Evolutionary conservation across 2,113 vertebrate genomes (phyloP).

Genomic region (Pomatorhinus ruficollis): DNA sequence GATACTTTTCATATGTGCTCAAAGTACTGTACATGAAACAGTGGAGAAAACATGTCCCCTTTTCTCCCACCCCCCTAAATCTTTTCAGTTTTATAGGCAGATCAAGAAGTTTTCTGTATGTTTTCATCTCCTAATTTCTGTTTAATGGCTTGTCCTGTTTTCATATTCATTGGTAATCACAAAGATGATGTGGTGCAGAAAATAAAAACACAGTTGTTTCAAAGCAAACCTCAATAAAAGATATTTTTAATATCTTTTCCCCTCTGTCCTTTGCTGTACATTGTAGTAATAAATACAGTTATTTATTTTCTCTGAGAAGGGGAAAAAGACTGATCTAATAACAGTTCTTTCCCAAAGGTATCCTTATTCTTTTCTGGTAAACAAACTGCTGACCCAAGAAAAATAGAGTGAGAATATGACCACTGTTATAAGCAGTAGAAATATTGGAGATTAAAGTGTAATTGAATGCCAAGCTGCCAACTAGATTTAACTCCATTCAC

Average conservation of each 20-base stretch:
- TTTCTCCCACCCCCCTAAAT: accelerated
- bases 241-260: not conserved
- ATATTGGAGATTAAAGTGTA: not conserved
- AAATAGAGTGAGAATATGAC: not conserved
- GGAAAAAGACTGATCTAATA: not conserved
- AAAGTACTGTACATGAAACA: not conserved
- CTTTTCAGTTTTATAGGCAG: not conserved
- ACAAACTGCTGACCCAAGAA: not conserved
- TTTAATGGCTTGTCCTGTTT: not conserved
- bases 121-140: not conserved
- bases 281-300: not conserved
- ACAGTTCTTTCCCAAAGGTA: not conserved
- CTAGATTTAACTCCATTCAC: not conserved
- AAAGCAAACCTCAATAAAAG: not conserved
- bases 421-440: not conserved
- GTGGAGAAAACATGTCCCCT: not conserved
- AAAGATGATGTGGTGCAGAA: not conserved
- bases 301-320: not conserved
- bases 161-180: not conserved
- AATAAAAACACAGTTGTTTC: not conserved
- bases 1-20: not conserved
- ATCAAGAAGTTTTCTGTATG: not conserved
- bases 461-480: not conserved
- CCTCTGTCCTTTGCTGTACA: not conserved
- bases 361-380: not conserved